Conservation (phyloP, 2,797 vertebrate genomes). For the Orientallactaga sibirica region DNA sequence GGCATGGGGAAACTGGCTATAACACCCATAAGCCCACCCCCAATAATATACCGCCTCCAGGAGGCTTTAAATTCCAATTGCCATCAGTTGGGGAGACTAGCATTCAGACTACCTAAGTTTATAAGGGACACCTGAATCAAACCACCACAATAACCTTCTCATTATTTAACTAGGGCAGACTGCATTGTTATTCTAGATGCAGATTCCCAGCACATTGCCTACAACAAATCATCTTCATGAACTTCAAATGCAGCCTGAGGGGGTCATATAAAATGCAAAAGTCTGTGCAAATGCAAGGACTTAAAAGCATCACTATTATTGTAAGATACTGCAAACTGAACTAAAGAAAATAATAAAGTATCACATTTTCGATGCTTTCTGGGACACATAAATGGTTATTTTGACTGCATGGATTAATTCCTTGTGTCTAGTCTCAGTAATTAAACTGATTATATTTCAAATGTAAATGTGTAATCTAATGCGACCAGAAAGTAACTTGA, state of each 20-base stretch:
- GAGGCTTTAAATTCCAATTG: too few relatives aligned
- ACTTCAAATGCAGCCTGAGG: neutral
- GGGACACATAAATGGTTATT: neutral
- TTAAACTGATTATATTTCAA: conserved; percentile 55
- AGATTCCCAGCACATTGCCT: neutral
- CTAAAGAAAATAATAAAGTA: neutral
- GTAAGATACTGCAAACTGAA: neutral
- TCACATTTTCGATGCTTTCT: neutral
- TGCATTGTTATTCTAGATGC: neutral
- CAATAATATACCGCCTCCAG: too few relatives aligned
- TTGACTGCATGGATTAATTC: conserved; percentile 12
- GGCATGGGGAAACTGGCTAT: too few relatives aligned
- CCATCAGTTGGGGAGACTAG: too few relatives aligned
- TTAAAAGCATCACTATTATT: neutral
- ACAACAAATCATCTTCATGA: neutral
- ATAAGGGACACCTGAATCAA: too few relatives aligned
- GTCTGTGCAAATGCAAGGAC: neutral
- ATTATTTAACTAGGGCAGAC: neutral
- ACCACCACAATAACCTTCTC: neutral
- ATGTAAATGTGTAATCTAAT: conserved; percentile 57
- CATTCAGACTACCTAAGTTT: too few relatives aligned
- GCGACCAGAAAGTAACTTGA: conserved; percentile 54
- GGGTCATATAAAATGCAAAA: neutral
- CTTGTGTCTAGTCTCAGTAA: conserved; percentile 33
- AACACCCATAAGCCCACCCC: too few relatives aligned